These are phyloP conservation scores for Zoanthus sociatus DNA, from an alignment of 92 coral and sea anemone genomes.

Conservation along the genomic window DNA sequence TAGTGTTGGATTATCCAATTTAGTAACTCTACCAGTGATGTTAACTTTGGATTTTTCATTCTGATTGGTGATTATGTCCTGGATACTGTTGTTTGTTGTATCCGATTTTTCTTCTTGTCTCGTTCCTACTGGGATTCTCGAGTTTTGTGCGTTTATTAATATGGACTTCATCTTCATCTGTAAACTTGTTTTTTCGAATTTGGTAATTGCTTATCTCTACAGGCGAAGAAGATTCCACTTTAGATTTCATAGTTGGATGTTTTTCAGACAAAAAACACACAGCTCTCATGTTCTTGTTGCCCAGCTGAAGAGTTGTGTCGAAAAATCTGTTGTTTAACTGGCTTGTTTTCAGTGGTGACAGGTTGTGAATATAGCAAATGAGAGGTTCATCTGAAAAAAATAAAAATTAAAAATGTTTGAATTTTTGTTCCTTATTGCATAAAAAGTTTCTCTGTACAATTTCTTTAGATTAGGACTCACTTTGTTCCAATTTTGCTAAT, in stretches of 20 bases:
- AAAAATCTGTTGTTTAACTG: constrained; percentile 64
- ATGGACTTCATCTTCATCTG: constrained; percentile 50
- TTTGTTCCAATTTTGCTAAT: constrained; percentile 40
- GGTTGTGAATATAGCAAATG: constrained; percentile 64
- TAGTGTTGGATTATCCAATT: constrained; percentile 40
- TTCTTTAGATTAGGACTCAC: constrained; percentile 43
- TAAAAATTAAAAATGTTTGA: background rate
- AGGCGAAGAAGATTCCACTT: constrained; percentile 24
- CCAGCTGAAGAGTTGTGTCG: constrained; percentile 59
- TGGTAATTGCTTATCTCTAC: constrained; percentile 42
- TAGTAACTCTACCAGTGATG: constrained; percentile 41
- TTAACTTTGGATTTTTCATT: constrained; percentile 43
- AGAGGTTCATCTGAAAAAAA: constrained; percentile 47
- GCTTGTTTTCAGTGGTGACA: constrained; percentile 65
- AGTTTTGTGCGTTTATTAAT: constrained; percentile 49
- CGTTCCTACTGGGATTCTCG: constrained; percentile 38
- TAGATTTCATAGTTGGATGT: constrained; percentile 28
- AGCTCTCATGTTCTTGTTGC: constrained; percentile 56
- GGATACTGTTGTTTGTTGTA: constrained; percentile 44
- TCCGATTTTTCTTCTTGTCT: constrained; percentile 38
- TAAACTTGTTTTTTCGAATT: constrained; percentile 33
- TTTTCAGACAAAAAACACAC: constrained; percentile 56
- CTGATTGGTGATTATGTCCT: constrained; percentile 31
- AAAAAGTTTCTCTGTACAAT: constrained; percentile 42
- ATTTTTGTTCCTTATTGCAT: constrained; percentile 33